phyloP scores from a whole-genome alignment of 2,113 vertebrate species.

The Prolemur simus region DNA sequence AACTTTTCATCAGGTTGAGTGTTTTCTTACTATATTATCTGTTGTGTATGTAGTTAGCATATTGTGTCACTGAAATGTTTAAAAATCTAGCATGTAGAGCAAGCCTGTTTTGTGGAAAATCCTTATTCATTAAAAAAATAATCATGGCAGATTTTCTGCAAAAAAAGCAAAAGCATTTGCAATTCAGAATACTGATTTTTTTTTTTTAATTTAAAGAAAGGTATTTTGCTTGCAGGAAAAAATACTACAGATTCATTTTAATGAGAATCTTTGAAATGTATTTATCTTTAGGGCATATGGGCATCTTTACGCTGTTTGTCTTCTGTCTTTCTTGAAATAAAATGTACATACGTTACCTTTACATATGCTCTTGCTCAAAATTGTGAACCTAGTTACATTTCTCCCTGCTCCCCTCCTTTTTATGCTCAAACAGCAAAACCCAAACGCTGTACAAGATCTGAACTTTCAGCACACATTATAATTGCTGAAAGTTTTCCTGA shows the following conservation, averaged over 20 bases:
- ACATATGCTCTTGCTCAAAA: conserved; percentile 84
- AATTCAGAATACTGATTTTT: conserved; percentile 87
- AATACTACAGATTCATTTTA: conserved; percentile 92
- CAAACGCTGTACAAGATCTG: conserved; percentile 38
- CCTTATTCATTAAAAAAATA: conserved; percentile 91
- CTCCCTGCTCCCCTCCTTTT: conserved; percentile 78
- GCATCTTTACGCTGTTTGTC: conserved; percentile 93
- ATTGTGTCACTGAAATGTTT: conserved; percentile 95
- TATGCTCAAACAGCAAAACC: conserved; percentile 72
- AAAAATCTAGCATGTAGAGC: conserved; percentile 95
- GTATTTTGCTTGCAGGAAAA: conserved; percentile 94
- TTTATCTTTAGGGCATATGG: conserved; percentile 94
- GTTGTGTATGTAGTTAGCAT: conserved; percentile 95
- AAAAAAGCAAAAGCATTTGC: conserved; percentile 85
- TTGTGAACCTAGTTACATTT: conserved; percentile 82
- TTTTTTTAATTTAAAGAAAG: conserved; percentile 88
- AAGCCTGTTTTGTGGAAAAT: conserved; percentile 95
- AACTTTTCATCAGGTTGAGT: conserved; percentile 97
- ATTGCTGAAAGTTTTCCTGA: conserved; percentile 62
- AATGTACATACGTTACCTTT: conserved; percentile 95
- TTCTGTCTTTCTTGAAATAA: conserved; percentile 95
- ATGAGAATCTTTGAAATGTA: conserved; percentile 93
- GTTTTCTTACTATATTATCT: conserved; percentile 94
- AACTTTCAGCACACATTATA: conserved; percentile 60
- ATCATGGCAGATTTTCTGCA: conserved; percentile 94